These are phyloP conservation scores for Anolis apletophallus DNA, from an alignment of 2,797 vertebrate species.

Conservation along the genomic window DNA sequence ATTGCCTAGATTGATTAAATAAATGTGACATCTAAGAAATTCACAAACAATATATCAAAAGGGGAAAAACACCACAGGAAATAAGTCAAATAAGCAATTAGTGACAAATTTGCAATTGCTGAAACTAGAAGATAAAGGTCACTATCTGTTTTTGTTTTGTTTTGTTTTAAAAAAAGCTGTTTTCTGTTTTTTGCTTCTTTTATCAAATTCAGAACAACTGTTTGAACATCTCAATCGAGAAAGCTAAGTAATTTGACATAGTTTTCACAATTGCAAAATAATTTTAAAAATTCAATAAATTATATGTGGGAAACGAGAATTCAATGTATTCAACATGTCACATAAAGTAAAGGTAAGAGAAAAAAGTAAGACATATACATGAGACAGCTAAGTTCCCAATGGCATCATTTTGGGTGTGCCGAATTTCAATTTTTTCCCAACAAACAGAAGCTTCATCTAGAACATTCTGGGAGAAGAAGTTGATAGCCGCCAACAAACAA, in stretches of 20 bases:
- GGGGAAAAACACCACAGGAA: slow-evolving; percentile 19
- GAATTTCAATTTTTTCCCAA: neutral
- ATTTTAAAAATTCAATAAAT: neutral
- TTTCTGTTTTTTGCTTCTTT: slow-evolving; percentile 9
- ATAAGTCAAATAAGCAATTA: slow-evolving; percentile 47
- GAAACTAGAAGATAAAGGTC: slow-evolving; percentile 48
- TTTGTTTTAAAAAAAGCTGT: neutral
- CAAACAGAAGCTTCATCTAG: neutral
- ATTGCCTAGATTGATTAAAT: slow-evolving; percentile 25
- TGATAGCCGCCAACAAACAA: neutral
- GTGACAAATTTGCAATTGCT: slow-evolving; percentile 41
- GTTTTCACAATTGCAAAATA: neutral
- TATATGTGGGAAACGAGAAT: neutral
- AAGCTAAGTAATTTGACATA: neutral
- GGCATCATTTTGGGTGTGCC: neutral
- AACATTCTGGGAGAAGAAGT: neutral
- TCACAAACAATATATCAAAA: slow-evolving; percentile 36
- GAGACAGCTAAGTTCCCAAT: neutral
- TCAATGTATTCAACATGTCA: neutral
- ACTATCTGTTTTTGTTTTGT: neutral
- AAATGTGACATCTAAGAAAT: slow-evolving; percentile 22
- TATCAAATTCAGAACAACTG: neutral
- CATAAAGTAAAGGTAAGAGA: neutral
- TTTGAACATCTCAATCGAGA: neutral
- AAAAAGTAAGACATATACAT: neutral